These are phyloP conservation scores for Linnaemya tessellans DNA, from an alignment of 2,888 invertebrate genomes.

Conservation along the genomic window DNA sequence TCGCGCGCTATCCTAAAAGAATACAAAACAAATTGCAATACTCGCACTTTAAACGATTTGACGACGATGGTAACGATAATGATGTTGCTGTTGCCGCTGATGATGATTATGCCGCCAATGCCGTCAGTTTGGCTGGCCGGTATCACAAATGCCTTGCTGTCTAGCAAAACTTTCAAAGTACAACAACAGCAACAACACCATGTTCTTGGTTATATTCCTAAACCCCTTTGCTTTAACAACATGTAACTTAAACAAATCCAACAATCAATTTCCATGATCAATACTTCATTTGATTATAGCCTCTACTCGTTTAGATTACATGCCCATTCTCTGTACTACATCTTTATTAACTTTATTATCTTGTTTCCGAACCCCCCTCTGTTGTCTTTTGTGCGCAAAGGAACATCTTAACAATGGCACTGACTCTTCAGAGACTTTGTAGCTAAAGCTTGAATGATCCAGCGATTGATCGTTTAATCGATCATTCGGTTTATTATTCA, in stretches of 20 bases:
- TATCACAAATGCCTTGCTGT: conserved; percentile 66
- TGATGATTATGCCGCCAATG: conserved; percentile 45
- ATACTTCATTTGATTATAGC: conserved; percentile 62
- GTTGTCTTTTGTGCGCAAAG: neutral
- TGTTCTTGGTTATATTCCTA: conserved; percentile 2
- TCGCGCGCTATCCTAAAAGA: conserved; percentile 79
- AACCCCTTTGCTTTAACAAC: conserved; percentile 35
- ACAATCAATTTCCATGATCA: conserved; percentile 66
- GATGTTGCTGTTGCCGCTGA: conserved; percentile 11
- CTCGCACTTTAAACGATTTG: conserved; percentile 66
- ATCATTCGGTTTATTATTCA: conserved; percentile 59
- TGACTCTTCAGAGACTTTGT: conserved; percentile 52
- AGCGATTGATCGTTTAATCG: conserved; percentile 57
- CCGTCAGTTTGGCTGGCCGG: conserved; percentile 61
- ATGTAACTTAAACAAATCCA: conserved; percentile 58
- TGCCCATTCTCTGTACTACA: conserved; percentile 18
- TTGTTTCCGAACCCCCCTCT: neutral
- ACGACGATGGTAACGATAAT: conserved; percentile 31
- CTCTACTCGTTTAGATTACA: conserved; percentile 38
- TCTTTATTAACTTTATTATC: conserved; percentile 57
- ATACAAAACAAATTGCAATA: conserved; percentile 74
- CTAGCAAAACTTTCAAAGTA: conserved; percentile 54
- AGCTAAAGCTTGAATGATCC: conserved; percentile 22
- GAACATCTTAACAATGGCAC: conserved; percentile 40
- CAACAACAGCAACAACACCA: neutral